These are phyloP conservation scores for Sprattus sprattus DNA, from an alignment of 2,113 vertebrate genomes.

Conservation along the genomic window DNA sequence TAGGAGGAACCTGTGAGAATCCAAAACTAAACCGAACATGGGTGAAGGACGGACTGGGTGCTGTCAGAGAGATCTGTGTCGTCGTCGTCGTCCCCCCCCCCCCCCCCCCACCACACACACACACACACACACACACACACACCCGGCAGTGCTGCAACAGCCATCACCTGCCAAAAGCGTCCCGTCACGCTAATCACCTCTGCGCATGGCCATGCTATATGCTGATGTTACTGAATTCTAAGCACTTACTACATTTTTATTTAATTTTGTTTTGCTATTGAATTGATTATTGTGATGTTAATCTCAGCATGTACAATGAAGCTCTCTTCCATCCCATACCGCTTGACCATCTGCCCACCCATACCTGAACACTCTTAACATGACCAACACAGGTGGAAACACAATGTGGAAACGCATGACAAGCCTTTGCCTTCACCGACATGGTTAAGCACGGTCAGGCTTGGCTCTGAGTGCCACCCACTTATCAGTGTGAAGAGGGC, in stretches of 20 bases:
- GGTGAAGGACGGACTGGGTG: background rate
- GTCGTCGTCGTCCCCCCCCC: no score
- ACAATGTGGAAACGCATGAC: no score
- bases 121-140: background rate
- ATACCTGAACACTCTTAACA: no score
- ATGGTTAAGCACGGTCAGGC: background rate
- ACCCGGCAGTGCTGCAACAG: background rate
- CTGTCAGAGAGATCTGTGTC: background rate
- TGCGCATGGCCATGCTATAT: constrained; percentile 6
- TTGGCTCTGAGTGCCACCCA: background rate
- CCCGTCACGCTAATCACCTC: background rate
- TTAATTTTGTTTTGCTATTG: background rate
- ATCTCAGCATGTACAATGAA: background rate
- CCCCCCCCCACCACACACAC: no score
- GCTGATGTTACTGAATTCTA: constrained; percentile 30
- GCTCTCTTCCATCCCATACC: background rate
- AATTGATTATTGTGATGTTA: constrained; percentile 26
- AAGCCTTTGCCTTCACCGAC: background rate
- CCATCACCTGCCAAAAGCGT: background rate
- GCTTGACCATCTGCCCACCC: no score
- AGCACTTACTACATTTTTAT: constrained; percentile 31
- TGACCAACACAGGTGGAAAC: no score
- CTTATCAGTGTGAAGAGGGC: background rate
- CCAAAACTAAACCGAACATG: background rate
- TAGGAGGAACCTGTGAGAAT: background rate